phyloP scores from a whole-genome alignment of 2,113 vertebrate genomes.

The Narcine bancroftii region DNA sequence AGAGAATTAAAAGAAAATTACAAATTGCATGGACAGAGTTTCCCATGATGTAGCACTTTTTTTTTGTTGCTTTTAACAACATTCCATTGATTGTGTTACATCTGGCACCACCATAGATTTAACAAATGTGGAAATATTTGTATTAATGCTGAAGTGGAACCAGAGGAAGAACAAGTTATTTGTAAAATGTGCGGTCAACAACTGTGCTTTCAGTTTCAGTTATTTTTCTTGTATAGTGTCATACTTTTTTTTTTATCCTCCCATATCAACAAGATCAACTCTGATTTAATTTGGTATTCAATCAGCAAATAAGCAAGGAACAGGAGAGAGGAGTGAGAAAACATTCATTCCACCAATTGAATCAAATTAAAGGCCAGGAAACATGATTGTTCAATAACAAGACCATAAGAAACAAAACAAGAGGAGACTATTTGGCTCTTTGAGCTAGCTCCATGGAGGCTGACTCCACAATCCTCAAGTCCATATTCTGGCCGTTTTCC shows the following conservation, averaged over 20 bases:
- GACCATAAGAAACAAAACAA: too few species aligned
- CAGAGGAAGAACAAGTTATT: not conserved
- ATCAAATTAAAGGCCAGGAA: not conserved
- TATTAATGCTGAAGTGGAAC: not conserved
- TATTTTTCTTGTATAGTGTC: not conserved
- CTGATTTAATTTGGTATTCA: not conserved
- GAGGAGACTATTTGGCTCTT: too few species aligned
- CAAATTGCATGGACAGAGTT: not conserved
- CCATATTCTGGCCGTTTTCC: too few species aligned
- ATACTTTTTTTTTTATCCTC: not conserved
- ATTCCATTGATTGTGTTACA: not conserved
- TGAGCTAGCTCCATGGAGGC: too few species aligned
- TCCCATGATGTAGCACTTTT: conserved; percentile 8
- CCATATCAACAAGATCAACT: not conserved
- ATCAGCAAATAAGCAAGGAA: not conserved
- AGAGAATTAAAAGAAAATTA: not conserved
- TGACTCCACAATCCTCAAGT: too few species aligned
- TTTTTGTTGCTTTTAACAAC: conserved; percentile 24
- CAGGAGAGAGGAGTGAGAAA: not conserved
- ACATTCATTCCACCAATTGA: not conserved
- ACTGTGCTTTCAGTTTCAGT: not conserved
- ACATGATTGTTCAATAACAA: not conserved
- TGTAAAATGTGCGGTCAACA: not conserved
- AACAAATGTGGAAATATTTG: conserved; percentile 13
- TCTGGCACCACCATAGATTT: not conserved